Evolutionary conservation across 2,888 invertebrate species (phyloP).

Genomic region (Drosophila demipolita): DNA sequence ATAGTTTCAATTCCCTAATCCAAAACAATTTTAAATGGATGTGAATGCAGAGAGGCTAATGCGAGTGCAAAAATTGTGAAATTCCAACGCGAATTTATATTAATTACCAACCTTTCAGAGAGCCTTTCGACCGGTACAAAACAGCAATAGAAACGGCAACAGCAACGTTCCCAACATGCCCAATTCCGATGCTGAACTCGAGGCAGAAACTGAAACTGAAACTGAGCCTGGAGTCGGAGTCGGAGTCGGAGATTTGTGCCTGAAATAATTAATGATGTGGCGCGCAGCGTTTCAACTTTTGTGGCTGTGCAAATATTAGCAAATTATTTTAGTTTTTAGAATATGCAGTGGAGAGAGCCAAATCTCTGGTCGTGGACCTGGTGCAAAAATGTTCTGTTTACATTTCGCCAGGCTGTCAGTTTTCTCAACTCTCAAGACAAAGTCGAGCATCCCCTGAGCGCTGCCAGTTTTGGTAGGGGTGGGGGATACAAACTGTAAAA

Average conservation of each 20-base stretch:
- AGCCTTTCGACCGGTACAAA: constrained; percentile 39
- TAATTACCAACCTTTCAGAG: constrained; percentile 68
- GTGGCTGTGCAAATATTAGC: constrained; percentile 80
- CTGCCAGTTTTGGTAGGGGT: constrained; percentile 2
- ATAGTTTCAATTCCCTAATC: constrained; percentile 13
- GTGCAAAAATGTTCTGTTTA: constrained; percentile 52
- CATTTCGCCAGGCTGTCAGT: constrained; percentile 51
- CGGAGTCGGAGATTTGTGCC: constrained; percentile 40
- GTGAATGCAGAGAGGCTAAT: constrained; percentile 22
- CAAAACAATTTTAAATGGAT: constrained; percentile 13
- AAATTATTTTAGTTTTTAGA: constrained; percentile 79
- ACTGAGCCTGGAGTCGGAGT: constrained; percentile 34
- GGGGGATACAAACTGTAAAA: constrained; percentile 5
- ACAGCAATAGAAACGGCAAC: not conserved
- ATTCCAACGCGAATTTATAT: constrained; percentile 69
- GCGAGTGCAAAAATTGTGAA: constrained; percentile 54
- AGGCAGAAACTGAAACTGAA: constrained; percentile 16
- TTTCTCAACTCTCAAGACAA: constrained; percentile 52
- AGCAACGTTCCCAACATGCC: constrained; percentile 2
- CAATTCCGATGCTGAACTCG: constrained; percentile 28
- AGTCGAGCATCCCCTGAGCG: constrained; percentile 55
- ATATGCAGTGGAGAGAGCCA: constrained; percentile 46
- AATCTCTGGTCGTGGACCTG: not conserved
- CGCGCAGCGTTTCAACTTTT: constrained; percentile 57
- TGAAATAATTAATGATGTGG: constrained; percentile 77